phyloP scores from a whole-genome alignment of 2,113 vertebrate species.

The Cranoglanis bouderius region DNA sequence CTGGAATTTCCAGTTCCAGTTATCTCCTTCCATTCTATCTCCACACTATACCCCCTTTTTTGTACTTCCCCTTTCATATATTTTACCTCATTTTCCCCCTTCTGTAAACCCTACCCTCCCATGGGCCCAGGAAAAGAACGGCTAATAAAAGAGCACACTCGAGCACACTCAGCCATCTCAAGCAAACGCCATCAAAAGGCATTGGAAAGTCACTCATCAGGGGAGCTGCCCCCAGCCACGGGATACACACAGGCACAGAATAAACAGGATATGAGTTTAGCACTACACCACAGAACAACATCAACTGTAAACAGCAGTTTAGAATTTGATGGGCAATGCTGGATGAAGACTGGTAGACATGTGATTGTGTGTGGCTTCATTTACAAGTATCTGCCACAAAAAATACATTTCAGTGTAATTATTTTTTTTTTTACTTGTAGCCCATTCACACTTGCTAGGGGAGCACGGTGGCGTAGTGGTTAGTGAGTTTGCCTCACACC shows the following conservation, averaged over 20 bases:
- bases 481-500: no score
- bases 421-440: not conserved
- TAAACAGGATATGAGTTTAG: constrained; percentile 37
- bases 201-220: constrained; percentile 38
- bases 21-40: not conserved
- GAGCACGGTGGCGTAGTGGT: no score
- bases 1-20: not conserved
- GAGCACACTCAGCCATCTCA: not conserved
- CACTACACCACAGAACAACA: not conserved
- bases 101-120: not conserved
- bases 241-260: constrained; percentile 12
- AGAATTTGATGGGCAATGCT: not conserved
- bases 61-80: not conserved
- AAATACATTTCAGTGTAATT: not conserved
- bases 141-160: constrained; percentile 37
- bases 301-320: not conserved
- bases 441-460: no score
- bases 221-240: constrained; percentile 2
- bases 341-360: not conserved
- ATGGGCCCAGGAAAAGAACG: not conserved
- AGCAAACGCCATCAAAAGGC: constrained; percentile 33
- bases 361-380: no score
- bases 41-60: not conserved
- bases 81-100: not conserved
- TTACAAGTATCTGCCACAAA: no score